Base-by-base conservation (phyloP, 2,797 vertebrate species). In the Fistularia tabacaria region DNA sequence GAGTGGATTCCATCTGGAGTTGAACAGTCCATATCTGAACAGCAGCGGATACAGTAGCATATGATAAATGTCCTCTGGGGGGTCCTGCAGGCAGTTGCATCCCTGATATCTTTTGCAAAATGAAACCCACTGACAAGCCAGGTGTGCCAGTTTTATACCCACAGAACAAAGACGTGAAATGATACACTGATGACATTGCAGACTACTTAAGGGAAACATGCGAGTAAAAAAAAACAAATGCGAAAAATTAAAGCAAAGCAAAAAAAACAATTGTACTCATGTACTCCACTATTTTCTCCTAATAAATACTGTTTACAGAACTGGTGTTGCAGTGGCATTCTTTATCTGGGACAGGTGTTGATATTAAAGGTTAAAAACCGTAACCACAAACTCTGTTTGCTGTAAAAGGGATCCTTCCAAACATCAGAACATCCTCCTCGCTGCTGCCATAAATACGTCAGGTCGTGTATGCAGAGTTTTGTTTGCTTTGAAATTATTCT, bases 121-220 rank as follows among this genome's bases (percentile, higher is more conserved):
- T 66, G 73, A 80, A 76, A 73, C 60, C 61, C 66, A 57, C 70
- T 82, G 81, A 84, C 79, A 79, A 71, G 55, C 75, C 82, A 81
- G 85, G 77, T 81, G 64, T 61, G 71, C 53, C 14, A 12, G 67
- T 71, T 75, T 74, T 55, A 43, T 68, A 49, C 70, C 66, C 51
- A n/a, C 45, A 47, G 54, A 62, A 69, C 57, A 80, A 59, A 76
- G 46, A 57, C 57, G 73, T 71, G 71, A 64, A 49, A 58, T 81
- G 82, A 84, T 76, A 80, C 73, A 85, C 83, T 71, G 66, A 70
- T 55, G 71, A 55, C 47, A 62, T 59, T 3, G 54, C 49, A 25
- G 43, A 57, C 63, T 63, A 60, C 57, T 69, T 51, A 39, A 41
- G 59, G 65, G 66, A 46, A 49, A 38, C 10, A 44, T 0, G 41